Base-by-base conservation (phyloP, 2,888 invertebrate species). In the Electrophaes corylata region DNA sequence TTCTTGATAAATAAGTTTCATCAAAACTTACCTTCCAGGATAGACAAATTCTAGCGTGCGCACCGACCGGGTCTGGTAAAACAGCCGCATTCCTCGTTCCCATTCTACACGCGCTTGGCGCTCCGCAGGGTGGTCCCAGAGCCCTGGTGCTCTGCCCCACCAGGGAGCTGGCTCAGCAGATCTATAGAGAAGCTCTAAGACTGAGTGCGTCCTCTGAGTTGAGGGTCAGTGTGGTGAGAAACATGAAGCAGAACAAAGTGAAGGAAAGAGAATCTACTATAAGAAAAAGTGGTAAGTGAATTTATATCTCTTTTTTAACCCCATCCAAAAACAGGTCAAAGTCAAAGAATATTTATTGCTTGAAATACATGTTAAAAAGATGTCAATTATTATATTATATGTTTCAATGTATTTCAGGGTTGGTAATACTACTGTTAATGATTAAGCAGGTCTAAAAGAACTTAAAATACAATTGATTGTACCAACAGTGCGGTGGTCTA, bases 41-140 rank as follows among this genome's bases (percentile, higher is more conserved):
- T 39, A 93, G 97, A 47, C 96, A 98, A 79, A 86, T 99, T 29
- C 93, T 99, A 72, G 98, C 98, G 0, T 98, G 98, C 82, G 99
- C 99, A 0, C 99, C 99, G 0, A 99, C 99, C 0, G 99, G 99
- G 1, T 98, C 98, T 0, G 99, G 99, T 6, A 99, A 99, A 90
- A 99, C 99, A 0, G 96, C 97, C 0, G 98, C 99, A 0, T 99
- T 99, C 86, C 92, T 99, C 0, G 81, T 98, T 3, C 99, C 99
- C 0, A 92, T 99, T 8, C 93, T 99, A 29, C 95, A 97, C 72
- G 90, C 94, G 0, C 91, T 99, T 37, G 93, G 93, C 12, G 91
- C 93, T 37, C 96, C 88, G 0, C 95, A 94, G 47, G 92, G 93
- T 18, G 98, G 98, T 0, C 95, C 97, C 50, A 92, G 98, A 62